Percentiles rank a stretch among this genome's conserved stretches.
phyloP scores from a whole-genome alignment of 2,113 vertebrate species.

The Phyllostomus discolor region DNA sequence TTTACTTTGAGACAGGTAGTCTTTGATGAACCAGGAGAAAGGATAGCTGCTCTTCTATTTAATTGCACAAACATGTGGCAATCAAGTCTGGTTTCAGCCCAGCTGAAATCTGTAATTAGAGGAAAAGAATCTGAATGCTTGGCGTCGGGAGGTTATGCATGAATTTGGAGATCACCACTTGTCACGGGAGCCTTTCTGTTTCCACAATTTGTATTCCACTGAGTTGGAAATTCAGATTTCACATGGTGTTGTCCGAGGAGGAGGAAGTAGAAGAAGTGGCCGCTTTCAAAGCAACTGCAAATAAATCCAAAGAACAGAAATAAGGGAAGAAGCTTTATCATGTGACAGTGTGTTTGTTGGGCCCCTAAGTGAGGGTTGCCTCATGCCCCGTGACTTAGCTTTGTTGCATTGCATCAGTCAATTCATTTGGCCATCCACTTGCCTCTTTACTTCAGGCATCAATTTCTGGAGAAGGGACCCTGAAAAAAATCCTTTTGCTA shows the following conservation, averaged over 20 bases:
- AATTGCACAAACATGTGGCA: background rate
- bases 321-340: background rate
- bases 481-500: background rate
- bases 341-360: background rate
- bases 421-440: background rate
- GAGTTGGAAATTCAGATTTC: background rate
- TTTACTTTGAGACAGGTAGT: constrained; percentile 33
- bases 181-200: background rate
- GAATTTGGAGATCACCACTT: background rate
- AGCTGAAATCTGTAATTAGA: background rate
- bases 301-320: background rate
- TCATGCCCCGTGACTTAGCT: background rate
- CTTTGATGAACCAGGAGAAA: constrained; percentile 30
- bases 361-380: background rate
- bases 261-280: background rate
- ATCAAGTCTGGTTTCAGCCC: background rate
- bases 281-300: background rate
- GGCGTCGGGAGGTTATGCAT: background rate
- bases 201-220: background rate
- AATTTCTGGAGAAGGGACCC: background rate
- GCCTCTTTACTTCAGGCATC: background rate
- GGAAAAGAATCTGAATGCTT: background rate
- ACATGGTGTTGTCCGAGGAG: background rate
- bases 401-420: background rate
- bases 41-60: background rate